Base-by-base conservation (phyloP, 2,797 vertebrate species). In the Coendou prehensilis region DNA sequence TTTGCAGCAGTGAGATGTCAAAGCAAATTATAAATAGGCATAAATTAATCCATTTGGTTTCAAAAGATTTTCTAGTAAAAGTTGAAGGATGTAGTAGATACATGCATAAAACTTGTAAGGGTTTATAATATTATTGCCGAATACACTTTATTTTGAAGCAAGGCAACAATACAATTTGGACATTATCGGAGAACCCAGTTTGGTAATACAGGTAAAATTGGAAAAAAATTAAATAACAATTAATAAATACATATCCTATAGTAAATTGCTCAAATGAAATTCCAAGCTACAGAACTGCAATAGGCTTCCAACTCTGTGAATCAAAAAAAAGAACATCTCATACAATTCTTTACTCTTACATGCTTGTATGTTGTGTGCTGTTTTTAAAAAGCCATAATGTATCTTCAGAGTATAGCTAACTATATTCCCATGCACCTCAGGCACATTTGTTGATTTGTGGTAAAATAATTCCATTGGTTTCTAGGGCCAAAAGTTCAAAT, bases 121-220 rank as follows among this genome's bases (percentile, higher is more conserved):
- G 86, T 97, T 98, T 98, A 97, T 98, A 98, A 97, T 98, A 98
- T 98, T 98, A 99, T 98, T 99, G 99, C 98, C 98, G 98, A 98
- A 98, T 98, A 98, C 98, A 98, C 97, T 97, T 82, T 98, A 98
- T 99, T 98, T 98, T 98, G 97, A 99, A 98, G 98, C 98, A 98
- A 98, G 99, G 99, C 99, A 99, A 99, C 97, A 97, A 98, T 98
- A 98, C 98, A 99, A 98, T 98, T 98, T 98, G 98, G 98, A 99
- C 98, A 98, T 98, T 97, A 98, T 98, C 98, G 98, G 98, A 98
- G 97, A 99, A 98, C 98, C 98, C 94, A 98, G 98, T 98, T 98
- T 98, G 98, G 98, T 98, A 98, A 98, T 98, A 99, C 98, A 98
- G 97, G 97, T 98, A 98, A 98, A 98, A 98, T 96, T 97, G 98